phyloP scores from a whole-genome alignment of 2,888 invertebrate species.

The Catocala fraxini region DNA sequence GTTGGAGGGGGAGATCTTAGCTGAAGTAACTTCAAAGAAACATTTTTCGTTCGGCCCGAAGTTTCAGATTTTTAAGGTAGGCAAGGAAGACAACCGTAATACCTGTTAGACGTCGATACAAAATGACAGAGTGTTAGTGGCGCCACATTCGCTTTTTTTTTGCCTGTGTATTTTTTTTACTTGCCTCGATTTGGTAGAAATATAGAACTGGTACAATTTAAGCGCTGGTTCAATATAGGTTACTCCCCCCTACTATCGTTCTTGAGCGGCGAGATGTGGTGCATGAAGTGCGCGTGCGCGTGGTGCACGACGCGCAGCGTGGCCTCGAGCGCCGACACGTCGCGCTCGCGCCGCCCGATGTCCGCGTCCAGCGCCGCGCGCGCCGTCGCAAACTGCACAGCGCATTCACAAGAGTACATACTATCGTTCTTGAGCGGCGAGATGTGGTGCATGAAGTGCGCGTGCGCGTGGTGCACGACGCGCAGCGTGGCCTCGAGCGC shows the following conservation, averaged over 20 bases:
- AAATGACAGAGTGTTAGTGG: too few relatives aligned
- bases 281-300: constrained; percentile 92
- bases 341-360: constrained; percentile 93
- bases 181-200: too few relatives aligned
- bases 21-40: too few relatives aligned
- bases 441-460: constrained; percentile 90
- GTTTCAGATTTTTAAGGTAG: too few relatives aligned
- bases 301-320: constrained; percentile 94
- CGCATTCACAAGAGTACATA: constrained; percentile 42
- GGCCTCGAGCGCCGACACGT: constrained; percentile 96
- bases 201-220: too few relatives aligned
- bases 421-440: constrained; percentile 86
- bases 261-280: constrained; percentile 87
- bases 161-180: too few relatives aligned
- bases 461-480: constrained; percentile 93
- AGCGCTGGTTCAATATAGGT: too few relatives aligned
- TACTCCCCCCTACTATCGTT: constrained; percentile 72
- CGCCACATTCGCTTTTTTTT: too few relatives aligned
- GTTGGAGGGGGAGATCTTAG: too few relatives aligned
- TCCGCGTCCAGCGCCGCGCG: constrained; percentile 94
- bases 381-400: constrained; percentile 80
- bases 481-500: constrained; percentile 96
- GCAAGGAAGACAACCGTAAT: too few relatives aligned
- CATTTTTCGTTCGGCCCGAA: too few relatives aligned
- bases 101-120: too few relatives aligned